Evolutionary conservation across 1,140 invertebrate genomes (phyloP), one percentile per base, ranked within the genome.

Genomic region (Parasteatoda tepidariorum): DNA sequence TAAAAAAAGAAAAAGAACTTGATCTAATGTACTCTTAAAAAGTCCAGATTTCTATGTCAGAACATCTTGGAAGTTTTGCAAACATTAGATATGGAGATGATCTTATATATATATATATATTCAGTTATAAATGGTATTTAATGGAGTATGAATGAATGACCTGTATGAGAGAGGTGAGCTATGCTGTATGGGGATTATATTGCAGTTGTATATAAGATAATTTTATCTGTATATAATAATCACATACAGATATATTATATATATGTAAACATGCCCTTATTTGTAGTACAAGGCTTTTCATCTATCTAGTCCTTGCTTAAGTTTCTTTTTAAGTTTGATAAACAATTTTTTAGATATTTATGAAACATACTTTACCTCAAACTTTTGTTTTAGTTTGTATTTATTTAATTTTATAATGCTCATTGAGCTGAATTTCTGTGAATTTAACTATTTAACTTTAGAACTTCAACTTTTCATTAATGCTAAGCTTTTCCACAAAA

Each of bases 261-360:
- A 48, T 48, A 54, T 61, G 34, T 71, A 71, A n/a, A 55, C 68
- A n/a, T n/a, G n/a, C n/a, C n/a, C n/a, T n/a, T n/a, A n/a, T 61
- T 66, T 64, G 73, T 75, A 78, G 74, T 78, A 78, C 74, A 78
- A 78, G 59, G 74, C 74, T 66, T 78, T 78, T 59, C 74, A 74
- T 78, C 38, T 41, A 66, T 78, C 74, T 78, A 78, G 74, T 78
- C 74, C 66, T 55, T 78, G 74, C 74, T 78, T 24, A 66, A 66
- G 61, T 78, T 78, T 78, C 61, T 41, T 71, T 78, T 78, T 78
- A 48, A 66, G 74, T 78, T 78, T 66, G 26, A 66, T 78, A 66
- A 41, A 61, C n/a, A 22, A 54, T 13, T 22, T 64, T 78, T 54
- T 78, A 78, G 34, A 54, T 59, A 1, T 59, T 59, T 59, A 59